Evolutionary conservation across 2,797 vertebrate genomes (phyloP).

Genomic region (Acipenser ruthenus): DNA sequence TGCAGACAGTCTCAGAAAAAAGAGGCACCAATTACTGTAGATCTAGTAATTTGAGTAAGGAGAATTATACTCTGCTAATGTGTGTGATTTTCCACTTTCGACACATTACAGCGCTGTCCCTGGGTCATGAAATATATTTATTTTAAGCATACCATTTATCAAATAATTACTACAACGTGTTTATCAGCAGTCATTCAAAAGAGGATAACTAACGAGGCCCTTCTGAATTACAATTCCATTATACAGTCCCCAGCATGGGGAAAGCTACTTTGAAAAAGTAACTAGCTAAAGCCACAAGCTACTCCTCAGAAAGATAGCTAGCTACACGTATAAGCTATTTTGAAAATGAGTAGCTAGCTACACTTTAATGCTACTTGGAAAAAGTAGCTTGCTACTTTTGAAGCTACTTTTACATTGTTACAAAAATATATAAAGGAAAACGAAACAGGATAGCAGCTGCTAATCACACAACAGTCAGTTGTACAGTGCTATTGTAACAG

Average conservation of each 20-base stretch:
- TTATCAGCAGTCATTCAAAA: slow-evolving; percentile 17
- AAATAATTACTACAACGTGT: slow-evolving; percentile 18
- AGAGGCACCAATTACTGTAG: neutral
- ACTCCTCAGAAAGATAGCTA: no score
- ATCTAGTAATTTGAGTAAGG: slow-evolving; percentile 15
- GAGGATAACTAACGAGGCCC: slow-evolving; percentile 8
- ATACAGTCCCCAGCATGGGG: neutral
- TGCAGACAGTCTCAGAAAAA: neutral
- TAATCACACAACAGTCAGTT: neutral
- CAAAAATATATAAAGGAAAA: no score
- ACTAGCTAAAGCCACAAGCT: no score
- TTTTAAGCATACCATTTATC: slow-evolving; percentile 20
- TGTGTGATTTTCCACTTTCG: slow-evolving; percentile 20
- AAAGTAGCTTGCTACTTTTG: no score
- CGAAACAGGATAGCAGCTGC: neutral
- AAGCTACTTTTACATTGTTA: no score
- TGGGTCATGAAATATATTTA: slow-evolving; percentile 19
- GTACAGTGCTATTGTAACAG: no score
- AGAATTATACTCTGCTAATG: slow-evolving; percentile 18
- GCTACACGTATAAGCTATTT: no score
- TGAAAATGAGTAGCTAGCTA: no score
- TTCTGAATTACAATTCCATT: slow-evolving; percentile 20
- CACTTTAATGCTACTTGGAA: neutral
- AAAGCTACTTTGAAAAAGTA: no score
- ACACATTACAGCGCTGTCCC: slow-evolving; percentile 19